phyloP scores from a whole-genome alignment of 2,113 vertebrate genomes.

The Scytalopus superciliaris region DNA sequence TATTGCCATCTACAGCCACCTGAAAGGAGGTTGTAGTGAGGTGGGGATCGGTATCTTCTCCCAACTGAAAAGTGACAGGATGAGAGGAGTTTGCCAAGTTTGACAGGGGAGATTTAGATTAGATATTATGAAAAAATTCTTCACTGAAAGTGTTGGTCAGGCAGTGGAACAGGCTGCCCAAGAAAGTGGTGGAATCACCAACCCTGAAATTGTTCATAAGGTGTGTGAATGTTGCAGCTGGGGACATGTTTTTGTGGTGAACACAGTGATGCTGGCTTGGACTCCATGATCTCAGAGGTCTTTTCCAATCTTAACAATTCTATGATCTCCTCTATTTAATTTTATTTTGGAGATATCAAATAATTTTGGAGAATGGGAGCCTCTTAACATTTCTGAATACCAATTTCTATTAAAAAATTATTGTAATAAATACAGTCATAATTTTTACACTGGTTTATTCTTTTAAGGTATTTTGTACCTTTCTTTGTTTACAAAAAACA shows the following conservation, averaged over 20 bases:
- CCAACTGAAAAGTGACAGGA: not conserved
- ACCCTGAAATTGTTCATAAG: not conserved
- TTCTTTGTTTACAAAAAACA: not conserved
- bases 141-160: not conserved
- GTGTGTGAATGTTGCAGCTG: not conserved
- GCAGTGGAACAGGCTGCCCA: not conserved
- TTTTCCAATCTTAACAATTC: not conserved
- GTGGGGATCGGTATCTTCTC: not conserved
- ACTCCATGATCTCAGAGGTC: not conserved
- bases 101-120: not conserved
- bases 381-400: not conserved
- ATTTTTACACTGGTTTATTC: not conserved
- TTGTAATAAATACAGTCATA: not conserved
- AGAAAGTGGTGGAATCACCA: not conserved
- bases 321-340: not conserved
- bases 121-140: not conserved
- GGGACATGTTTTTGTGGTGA: not conserved
- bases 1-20: not conserved
- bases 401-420: not conserved
- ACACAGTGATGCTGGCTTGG: rapidly evolving
- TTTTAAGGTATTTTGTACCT: not conserved
- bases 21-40: not conserved
- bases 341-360: not conserved
- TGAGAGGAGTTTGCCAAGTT: not conserved
- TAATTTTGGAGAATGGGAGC: not conserved